Base-by-base conservation (phyloP, 2,888 invertebrate genomes). In the Idaea aversata region DNA sequence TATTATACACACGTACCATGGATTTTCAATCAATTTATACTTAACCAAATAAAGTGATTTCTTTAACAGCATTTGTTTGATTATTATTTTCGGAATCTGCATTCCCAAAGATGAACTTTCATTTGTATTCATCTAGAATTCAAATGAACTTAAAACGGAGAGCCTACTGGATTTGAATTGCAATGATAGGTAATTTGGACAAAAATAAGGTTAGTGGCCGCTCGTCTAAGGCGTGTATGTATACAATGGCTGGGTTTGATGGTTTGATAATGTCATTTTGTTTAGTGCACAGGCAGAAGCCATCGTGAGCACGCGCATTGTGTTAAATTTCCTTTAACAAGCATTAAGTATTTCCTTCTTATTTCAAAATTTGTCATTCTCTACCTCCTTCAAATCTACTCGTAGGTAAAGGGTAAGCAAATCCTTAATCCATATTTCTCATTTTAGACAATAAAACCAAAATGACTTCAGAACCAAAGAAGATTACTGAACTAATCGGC, bases 11-110 rank as follows among this genome's bases (percentile, higher is more conserved):
- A 79, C 77, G 67, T 70, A 84, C 83, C 83, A 82, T 84, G 85
- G 82, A 85, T 88, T 89, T 82, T 88, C 88, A 82, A 77, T 77
- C 79, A 84, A 78, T 84, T 81, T 86, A 84, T 78, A 79, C 76
- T 67, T 66, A 67, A 65, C 81, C 63, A 65, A 69, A 69, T 70
- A 70, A 67, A 71, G 61, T 70, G 68, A 72, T 73, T 63, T 70
- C 72, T 70, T 75, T 76, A 75, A 78, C 75, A 76, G 47, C 15
- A 47, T 59, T 25, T 25, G 34, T 16, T 59, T 13, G n/a, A 16
- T 15, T 58, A 58, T 58, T 58, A 47, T 47, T 47, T 47, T 47
- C 0, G 13, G 7, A 7, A 47, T 6, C 47, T 47, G 5, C 4
- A 13, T 7, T 10, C 10, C 7, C 7, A 13, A 47, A 3, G 7